Conservation (phyloP, 2,888 invertebrate genomes). For the Andrena bucephala region DNA sequence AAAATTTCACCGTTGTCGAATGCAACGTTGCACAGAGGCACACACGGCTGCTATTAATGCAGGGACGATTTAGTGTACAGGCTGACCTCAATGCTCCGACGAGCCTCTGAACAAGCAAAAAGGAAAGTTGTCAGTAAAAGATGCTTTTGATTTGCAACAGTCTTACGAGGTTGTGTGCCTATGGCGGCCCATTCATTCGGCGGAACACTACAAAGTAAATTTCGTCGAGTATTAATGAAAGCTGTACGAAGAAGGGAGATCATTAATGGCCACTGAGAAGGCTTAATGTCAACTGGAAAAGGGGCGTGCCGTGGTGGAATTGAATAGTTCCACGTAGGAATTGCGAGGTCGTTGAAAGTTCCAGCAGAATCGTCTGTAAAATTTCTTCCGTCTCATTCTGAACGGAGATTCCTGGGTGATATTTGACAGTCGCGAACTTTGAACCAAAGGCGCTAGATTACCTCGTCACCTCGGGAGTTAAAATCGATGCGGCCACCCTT, state of each 20-base stretch:
- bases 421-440: constrained; percentile 37
- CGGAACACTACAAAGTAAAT: neutral
- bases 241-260: too few relatives aligned
- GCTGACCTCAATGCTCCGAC: constrained; percentile 23
- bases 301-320: neutral
- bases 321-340: neutral
- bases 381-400: constrained; percentile 11
- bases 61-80: constrained; percentile 10
- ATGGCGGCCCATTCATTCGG: neutral
- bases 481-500: constrained; percentile 34
- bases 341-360: neutral
- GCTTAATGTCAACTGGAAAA: neutral
- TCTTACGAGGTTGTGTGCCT: too few relatives aligned
- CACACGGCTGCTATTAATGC: constrained; percentile 30
- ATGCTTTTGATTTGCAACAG: too few relatives aligned
- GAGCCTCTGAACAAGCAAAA: neutral
- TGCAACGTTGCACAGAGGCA: neutral
- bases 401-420: constrained; percentile 22
- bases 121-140: too few relatives aligned
- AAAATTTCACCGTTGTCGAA: constrained; percentile 31
- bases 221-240: neutral
- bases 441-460: constrained; percentile 40
- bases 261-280: too few relatives aligned
- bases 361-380: constrained; percentile 15
- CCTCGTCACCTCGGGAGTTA: constrained; percentile 40